Evolutionary conservation across 2,888 invertebrate species (phyloP).

Genomic region (Drosophila dives): DNA sequence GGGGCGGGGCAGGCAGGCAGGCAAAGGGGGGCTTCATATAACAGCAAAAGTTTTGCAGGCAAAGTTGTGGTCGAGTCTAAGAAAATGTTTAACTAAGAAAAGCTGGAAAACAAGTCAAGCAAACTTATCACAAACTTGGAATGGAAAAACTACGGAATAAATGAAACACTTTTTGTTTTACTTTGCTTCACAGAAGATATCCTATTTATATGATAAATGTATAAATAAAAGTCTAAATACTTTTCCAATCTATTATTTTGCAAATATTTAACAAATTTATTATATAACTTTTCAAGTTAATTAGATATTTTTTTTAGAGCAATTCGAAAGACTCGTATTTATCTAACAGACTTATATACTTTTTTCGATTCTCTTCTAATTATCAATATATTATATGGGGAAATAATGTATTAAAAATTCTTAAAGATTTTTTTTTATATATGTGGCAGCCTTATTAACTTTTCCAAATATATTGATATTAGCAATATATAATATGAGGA

Average conservation of each 20-base stretch:
- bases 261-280: background rate
- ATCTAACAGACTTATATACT: background rate
- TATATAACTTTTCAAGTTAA: background rate
- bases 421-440: no score
- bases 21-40: constrained; percentile 16
- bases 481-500: background rate
- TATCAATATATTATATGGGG: no score
- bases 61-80: constrained; percentile 35
- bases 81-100: constrained; percentile 35
- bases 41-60: constrained; percentile 41
- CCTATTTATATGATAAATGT: background rate
- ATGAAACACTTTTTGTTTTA: constrained; percentile 19
- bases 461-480: background rate
- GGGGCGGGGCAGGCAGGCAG: background rate
- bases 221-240: background rate
- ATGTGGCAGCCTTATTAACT: background rate
- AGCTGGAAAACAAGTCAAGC: constrained; percentile 24
- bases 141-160: constrained; percentile 25
- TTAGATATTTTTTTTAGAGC: background rate
- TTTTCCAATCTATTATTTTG: background rate
- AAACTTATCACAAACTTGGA: constrained; percentile 31
- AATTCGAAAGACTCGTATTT: background rate
- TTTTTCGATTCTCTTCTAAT: background rate
- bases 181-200: background rate
- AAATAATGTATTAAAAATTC: background rate